A percentile compares a stretch with the other conserved stretches of the same genome.
Evolutionary conservation across 2,113 vertebrate species (phyloP).

Genomic region (Centropristis striata): DNA sequence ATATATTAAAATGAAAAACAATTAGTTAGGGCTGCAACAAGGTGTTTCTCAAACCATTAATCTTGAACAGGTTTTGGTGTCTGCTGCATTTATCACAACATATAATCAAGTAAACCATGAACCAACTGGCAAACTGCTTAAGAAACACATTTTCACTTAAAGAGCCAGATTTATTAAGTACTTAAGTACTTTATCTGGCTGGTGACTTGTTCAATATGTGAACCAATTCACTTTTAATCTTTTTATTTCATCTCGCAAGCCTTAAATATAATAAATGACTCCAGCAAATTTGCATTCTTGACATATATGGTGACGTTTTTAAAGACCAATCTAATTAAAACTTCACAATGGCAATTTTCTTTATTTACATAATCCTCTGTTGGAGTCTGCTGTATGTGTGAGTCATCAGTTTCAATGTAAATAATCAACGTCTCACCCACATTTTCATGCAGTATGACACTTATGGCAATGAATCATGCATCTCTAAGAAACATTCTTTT

Average conservation of each 20-base stretch:
- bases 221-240: conserved; percentile 27
- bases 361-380: conserved; percentile 53
- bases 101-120: neutral
- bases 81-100: neutral
- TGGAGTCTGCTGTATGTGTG: conserved; percentile 22
- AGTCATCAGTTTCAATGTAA: conserved; percentile 54
- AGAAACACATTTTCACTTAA: neutral
- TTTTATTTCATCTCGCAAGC: conserved; percentile 6
- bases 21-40: neutral
- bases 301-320: conserved; percentile 35
- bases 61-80: neutral
- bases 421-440: conserved; percentile 27
- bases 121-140: neutral
- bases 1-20: neutral
- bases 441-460: conserved; percentile 10
- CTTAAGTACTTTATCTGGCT: conserved; percentile 13
- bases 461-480: conserved; percentile 21
- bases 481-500: conserved; percentile 11
- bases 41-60: neutral
- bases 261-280: conserved; percentile 18
- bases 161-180: conserved; percentile 29
- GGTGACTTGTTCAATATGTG: conserved; percentile 16
- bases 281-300: conserved; percentile 4
- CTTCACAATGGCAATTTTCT: conserved; percentile 6
- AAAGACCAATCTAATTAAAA: conserved; percentile 42